Evolutionary conservation across 1,140 invertebrate species (phyloP), one percentile per base, ranked within the genome.

Genomic region (Papilio glaucus): DNA sequence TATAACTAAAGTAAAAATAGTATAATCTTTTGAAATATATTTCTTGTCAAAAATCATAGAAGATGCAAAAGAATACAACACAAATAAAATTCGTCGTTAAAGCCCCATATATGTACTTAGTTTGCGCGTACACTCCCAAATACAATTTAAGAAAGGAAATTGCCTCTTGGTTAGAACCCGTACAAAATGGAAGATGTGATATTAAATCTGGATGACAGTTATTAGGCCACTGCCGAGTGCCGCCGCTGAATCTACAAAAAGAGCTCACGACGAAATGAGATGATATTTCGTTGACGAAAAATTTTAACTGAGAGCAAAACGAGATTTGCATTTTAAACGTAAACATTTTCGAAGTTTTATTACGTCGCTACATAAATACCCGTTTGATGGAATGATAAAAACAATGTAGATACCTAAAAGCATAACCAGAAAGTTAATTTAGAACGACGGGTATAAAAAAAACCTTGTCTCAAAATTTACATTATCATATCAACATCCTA

Each of bases 81-180:
- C 85, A 87, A 86, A 89, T 87, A 83, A 87, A 90, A 87, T 88
- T 88, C 83, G 84, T 85, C 82, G 84, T 86, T 82, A 74, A 78
- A 79, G 79, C 84, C 81, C 75, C 84, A 85, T 85, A n/a, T n/a
- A 89, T 84, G 86, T 88, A 89, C 86, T 88, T 86, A 89, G 88
- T 87, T 89, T 84, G 83, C 81, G 85, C 76, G 87, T 81, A 86
- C 88, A 84, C 85, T 81, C 85, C 82, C 80, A 90, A 89, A 92
- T 86, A 89, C 84, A 92, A 90, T 92, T 89, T 92, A 86, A 87
- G 81, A 79, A 89, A 87, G 88, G 86, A 88, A 90, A 92, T 92
- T 90, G 89, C 84, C 81, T 88, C 79, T 76, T 76, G 80, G 79
- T 80, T 69, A 68, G 78, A 85, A 83, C 77, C 83, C 85, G 74